Evolutionary conservation across 2,113 vertebrate species (phyloP).

Genomic region (Rhagologus leucostigma): DNA sequence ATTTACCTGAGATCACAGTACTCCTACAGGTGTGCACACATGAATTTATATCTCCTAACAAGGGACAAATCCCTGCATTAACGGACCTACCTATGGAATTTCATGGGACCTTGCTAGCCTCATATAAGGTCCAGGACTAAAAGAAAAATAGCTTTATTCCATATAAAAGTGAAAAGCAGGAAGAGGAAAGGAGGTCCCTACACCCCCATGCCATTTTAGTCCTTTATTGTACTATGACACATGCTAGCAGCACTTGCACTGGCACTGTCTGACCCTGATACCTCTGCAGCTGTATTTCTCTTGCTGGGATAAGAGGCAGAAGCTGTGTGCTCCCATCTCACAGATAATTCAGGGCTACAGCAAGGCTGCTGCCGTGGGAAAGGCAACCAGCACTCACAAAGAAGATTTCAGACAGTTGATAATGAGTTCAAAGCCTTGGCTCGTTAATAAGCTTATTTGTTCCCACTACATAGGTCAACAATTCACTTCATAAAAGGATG

Average conservation of each 20-base stretch:
- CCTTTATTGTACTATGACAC: background rate
- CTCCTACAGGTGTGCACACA: background rate
- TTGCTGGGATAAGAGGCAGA: background rate
- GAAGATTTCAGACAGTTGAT: slow-evolving; percentile 51
- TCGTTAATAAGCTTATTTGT: slow-evolving; percentile 23
- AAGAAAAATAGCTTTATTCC: background rate
- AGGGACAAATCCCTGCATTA: background rate
- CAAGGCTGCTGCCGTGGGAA: background rate
- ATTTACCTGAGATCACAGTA: background rate
- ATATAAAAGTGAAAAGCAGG: background rate
- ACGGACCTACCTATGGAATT: background rate
- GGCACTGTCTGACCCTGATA: background rate
- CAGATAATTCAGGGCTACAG: background rate
- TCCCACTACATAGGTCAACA: slow-evolving; percentile 27
- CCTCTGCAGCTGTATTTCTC: background rate
- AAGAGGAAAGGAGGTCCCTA: background rate
- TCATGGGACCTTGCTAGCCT: background rate
- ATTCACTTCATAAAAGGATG: slow-evolving; percentile 33
- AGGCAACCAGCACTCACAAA: slow-evolving; percentile 14
- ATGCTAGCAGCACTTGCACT: background rate
- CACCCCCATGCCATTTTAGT: background rate
- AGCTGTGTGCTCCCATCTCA: background rate
- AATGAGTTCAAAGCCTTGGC: slow-evolving; percentile 35
- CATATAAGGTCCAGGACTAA: background rate
- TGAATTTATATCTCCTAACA: background rate